These are phyloP conservation scores for Uropetala carovei DNA, from an alignment of 2,888 invertebrate species.

Conservation along the genomic window DNA sequence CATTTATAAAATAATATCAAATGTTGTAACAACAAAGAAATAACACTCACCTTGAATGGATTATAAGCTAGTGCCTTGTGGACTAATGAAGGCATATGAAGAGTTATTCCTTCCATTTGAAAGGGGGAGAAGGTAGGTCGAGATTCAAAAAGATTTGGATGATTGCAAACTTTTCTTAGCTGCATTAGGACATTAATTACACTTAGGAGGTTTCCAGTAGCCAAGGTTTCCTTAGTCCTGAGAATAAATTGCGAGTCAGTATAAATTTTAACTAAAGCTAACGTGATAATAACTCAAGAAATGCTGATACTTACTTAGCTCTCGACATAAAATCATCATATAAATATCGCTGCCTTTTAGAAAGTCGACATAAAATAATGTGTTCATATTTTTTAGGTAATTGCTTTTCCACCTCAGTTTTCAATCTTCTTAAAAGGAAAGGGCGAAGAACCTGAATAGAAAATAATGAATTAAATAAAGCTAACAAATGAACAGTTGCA, in stretches of 20 bases:
- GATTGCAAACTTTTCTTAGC: slow-evolving; percentile 97
- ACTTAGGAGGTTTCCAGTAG: slow-evolving; percentile 94
- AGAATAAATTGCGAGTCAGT: slow-evolving; percentile 68
- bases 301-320: slow-evolving; percentile 83
- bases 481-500: slow-evolving; percentile 3
- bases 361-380: slow-evolving; percentile 93
- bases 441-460: slow-evolving; percentile 88
- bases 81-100: slow-evolving; percentile 84
- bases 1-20: background rate
- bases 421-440: slow-evolving; percentile 93
- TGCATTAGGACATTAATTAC: slow-evolving; percentile 99
- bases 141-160: slow-evolving; percentile 98
- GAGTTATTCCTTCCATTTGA: slow-evolving; percentile 87
- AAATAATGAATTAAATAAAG: slow-evolving; percentile 71
- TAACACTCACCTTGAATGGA: slow-evolving; percentile 81
- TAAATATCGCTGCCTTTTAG: slow-evolving; percentile 96
- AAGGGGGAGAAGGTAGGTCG: slow-evolving; percentile 96
- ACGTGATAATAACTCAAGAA: background rate
- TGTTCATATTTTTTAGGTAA: slow-evolving; percentile 98
- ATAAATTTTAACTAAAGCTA: background rate
- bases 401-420: slow-evolving; percentile 97
- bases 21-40: background rate
- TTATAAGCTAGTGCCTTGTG: slow-evolving; percentile 84
- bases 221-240: slow-evolving; percentile 95
- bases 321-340: slow-evolving; percentile 99